Conservation (phyloP, 2,888 invertebrate species). For the Apantesis nais region DNA sequence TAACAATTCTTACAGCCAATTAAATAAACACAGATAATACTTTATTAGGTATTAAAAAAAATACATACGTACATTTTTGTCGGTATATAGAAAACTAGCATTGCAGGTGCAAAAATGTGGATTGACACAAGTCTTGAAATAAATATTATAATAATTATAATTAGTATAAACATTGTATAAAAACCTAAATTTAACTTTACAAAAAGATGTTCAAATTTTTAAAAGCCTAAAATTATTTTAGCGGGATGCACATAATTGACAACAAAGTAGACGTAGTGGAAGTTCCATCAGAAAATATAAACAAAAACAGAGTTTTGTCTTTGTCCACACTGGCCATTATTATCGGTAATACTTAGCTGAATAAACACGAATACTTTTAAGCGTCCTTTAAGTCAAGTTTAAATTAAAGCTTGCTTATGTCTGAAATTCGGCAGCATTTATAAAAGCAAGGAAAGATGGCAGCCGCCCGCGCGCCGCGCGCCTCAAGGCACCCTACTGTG, state of each 20-base stretch:
- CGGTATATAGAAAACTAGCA: too few relatives aligned
- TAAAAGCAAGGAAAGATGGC: constrained; percentile 68
- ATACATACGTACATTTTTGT: too few relatives aligned
- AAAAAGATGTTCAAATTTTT: too few relatives aligned
- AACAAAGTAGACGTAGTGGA: constrained; percentile 23
- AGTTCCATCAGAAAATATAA: constrained; percentile 41
- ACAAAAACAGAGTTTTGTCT: constrained; percentile 52
- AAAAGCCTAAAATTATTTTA: neutral
- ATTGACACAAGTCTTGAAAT: too few relatives aligned
- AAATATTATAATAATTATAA: too few relatives aligned
- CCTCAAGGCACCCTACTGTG: constrained; percentile 77
- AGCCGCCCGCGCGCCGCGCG: constrained; percentile 68
- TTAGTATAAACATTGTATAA: too few relatives aligned
- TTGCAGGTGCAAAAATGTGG: too few relatives aligned
- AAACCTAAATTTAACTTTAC: too few relatives aligned
- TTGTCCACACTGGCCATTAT: constrained; percentile 50
- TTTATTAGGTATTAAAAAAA: too few relatives aligned
- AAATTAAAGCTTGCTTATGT: constrained; percentile 78
- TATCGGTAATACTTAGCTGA: constrained; percentile 56
- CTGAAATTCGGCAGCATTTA: constrained; percentile 79
- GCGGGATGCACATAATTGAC: constrained; percentile 12
- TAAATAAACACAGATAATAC: too few relatives aligned
- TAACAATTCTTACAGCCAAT: too few relatives aligned
- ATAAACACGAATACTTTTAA: constrained; percentile 66
- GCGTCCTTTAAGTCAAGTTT: constrained; percentile 74